Percentiles rank a stretch among this genome's conserved stretches.
Conservation (phyloP, 2,113 vertebrate species). For the Oenanthe melanoleuca region DNA sequence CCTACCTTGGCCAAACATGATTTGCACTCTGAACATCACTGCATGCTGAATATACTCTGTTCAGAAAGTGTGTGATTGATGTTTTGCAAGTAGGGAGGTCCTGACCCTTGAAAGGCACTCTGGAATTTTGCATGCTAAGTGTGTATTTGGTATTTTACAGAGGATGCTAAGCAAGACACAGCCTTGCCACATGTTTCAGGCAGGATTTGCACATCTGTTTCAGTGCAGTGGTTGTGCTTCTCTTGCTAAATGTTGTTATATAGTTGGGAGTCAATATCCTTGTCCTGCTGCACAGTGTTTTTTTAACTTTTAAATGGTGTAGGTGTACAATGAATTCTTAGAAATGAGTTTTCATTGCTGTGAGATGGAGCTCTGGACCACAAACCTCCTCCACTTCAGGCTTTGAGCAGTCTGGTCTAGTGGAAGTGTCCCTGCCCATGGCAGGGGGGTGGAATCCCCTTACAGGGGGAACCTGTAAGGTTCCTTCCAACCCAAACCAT, state of each 20-base stretch:
- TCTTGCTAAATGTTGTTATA: not conserved
- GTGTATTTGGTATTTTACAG: not conserved
- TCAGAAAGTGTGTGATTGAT: not conserved
- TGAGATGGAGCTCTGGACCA: not conserved
- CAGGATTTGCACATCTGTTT: not conserved
- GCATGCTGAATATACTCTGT: not conserved
- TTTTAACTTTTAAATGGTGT: not conserved
- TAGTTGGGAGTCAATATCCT: not conserved
- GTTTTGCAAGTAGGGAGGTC: accelerated
- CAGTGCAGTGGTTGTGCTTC: not conserved
- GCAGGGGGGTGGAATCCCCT: not conserved
- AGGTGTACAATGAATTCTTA: not conserved
- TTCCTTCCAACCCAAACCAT: not conserved
- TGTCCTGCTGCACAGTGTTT: not conserved
- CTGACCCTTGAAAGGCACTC: not conserved
- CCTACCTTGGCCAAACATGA: not conserved
- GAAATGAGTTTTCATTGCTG: not conserved
- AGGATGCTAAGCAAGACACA: not conserved
- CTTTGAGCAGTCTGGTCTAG: not conserved
- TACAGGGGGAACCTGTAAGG: not conserved
- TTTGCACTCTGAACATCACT: not conserved
- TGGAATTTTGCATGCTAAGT: not conserved
- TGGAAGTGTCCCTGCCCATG: not conserved
- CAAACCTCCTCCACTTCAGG: not conserved
- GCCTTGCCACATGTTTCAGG: not conserved